Conservation (phyloP, 2,797 vertebrate species). For the Falco peregrinus region DNA sequence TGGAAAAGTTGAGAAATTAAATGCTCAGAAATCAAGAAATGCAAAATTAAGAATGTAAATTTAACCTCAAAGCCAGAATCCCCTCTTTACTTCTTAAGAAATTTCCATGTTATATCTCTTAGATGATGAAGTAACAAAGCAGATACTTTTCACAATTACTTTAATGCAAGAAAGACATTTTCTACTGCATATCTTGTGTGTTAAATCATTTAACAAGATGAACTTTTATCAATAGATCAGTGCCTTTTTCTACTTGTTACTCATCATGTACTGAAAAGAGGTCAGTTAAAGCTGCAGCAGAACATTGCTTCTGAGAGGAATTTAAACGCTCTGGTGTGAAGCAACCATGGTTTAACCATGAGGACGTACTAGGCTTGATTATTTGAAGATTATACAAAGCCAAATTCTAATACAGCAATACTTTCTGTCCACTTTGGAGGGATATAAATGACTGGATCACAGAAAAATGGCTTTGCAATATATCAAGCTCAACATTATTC, state of each 20-base stretch:
- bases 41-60: not conserved
- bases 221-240: not conserved
- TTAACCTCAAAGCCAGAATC: not conserved
- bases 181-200: not conserved
- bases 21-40: not conserved
- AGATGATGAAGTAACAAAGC: not conserved
- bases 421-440: not conserved
- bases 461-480: not conserved
- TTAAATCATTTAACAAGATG: not conserved
- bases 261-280: not conserved
- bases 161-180: not conserved
- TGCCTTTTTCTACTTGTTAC: not conserved
- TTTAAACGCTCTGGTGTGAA: not conserved
- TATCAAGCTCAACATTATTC: not conserved
- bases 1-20: conserved; percentile 1
- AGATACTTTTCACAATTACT: not conserved
- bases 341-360: not conserved
- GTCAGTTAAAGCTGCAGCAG: not conserved
- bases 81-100: not conserved
- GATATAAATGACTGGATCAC: not conserved
- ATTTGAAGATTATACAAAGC: not conserved
- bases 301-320: not conserved
- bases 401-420: not conserved
- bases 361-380: not conserved
- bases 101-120: not conserved